A percentile compares a stretch with the other conserved stretches of the same genome.
phyloP scores from a whole-genome alignment of 2,797 vertebrate species.

The Carduelis carduelis region DNA sequence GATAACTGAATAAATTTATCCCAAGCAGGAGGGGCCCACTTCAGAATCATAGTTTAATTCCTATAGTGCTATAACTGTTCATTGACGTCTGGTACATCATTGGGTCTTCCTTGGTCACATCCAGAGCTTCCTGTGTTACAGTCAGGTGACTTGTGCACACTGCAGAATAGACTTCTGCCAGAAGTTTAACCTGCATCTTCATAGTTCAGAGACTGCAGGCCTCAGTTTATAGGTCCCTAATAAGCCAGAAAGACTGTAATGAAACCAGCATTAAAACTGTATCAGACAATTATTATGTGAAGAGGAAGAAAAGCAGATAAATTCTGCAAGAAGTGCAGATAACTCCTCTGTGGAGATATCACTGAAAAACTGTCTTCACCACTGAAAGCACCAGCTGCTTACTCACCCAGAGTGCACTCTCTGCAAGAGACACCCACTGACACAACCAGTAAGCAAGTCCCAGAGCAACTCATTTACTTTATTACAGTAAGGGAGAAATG shows the following conservation, averaged over 20 bases:
- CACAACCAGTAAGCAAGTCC: not conserved
- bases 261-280: not conserved
- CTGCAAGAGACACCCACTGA: not conserved
- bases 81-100: not conserved
- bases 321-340: not conserved
- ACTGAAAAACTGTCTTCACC: not conserved
- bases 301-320: not conserved
- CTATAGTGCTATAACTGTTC: not conserved
- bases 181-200: not conserved
- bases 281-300: not conserved
- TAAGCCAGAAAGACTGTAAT: not conserved
- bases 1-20: not conserved
- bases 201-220: not conserved
- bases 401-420: not conserved
- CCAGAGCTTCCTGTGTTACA: not conserved
- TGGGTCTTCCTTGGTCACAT: not conserved
- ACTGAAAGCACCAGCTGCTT: not conserved
- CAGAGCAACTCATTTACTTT: slow-evolving; percentile 29
- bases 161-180: not conserved
- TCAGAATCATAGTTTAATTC: not conserved
- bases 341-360: not conserved
- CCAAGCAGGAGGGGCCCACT: not conserved
- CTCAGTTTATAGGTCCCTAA: not conserved
- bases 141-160: not conserved
- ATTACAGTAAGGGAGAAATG: not conserved